A percentile compares a stretch with the other conserved stretches of the same genome.
These are phyloP conservation scores for Laodelphax striatellus DNA, from an alignment of 1,140 invertebrate genomes.

Conservation along the genomic window DNA sequence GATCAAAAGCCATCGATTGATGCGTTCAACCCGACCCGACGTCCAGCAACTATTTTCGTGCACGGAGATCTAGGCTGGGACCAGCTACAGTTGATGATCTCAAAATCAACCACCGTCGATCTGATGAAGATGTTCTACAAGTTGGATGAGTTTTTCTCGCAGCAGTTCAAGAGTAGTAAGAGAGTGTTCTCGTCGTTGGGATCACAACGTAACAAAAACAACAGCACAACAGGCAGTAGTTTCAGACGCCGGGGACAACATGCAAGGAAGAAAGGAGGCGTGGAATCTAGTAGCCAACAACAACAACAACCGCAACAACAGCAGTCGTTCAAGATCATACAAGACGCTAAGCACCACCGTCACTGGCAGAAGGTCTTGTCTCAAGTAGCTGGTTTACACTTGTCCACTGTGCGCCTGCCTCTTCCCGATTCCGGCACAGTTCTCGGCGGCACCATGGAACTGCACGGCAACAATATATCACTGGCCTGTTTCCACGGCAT, in stretches of 20 bases:
- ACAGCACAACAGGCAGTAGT: conserved; percentile 2
- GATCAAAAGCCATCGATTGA: conserved; percentile 24
- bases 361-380: conserved; percentile 80
- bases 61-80: conserved; percentile 90
- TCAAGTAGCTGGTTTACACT: conserved; percentile 58
- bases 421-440: conserved; percentile 68
- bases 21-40: conserved; percentile 41
- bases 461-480: conserved; percentile 84
- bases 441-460: conserved; percentile 84
- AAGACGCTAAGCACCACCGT: conserved; percentile 69
- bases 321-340: conserved; percentile 18
- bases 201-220: neutral
- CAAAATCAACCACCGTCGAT: conserved; percentile 91
- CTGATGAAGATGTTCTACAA: conserved; percentile 93
- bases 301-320: neutral
- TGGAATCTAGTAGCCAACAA: neutral
- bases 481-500: conserved; percentile 95
- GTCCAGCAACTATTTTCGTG: conserved; percentile 80
- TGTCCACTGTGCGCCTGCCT: conserved; percentile 55
- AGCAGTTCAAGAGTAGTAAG: conserved; percentile 89
- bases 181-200: conserved; percentile 68
- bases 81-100: conserved; percentile 91
- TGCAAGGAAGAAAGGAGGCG: neutral
- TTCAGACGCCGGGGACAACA: conserved; percentile 4
- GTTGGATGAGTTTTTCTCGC: conserved; percentile 91